These are phyloP conservation scores for Sclerodermus sp. DNA, from an alignment of 2,888 invertebrate genomes.

Conservation along the genomic window DNA sequence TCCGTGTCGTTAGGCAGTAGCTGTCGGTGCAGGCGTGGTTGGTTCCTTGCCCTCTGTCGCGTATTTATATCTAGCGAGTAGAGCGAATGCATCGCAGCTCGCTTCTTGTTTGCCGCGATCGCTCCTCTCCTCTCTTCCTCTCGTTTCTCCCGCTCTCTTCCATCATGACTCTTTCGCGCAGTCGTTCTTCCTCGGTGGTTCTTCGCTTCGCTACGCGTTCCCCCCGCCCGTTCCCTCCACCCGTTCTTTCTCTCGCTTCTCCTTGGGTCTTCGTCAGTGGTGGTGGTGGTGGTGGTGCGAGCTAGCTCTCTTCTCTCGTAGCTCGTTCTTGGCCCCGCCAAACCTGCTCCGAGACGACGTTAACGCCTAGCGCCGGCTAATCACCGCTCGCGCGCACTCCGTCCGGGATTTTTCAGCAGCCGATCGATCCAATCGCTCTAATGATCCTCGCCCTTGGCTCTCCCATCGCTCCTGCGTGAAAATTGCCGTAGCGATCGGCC, in stretches of 20 bases:
- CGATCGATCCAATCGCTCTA: too few relatives aligned
- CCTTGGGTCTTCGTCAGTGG: too few relatives aligned
- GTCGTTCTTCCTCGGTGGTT: constrained; percentile 3
- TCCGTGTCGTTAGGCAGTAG: constrained; percentile 42
- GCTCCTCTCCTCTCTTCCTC: constrained; percentile 10
- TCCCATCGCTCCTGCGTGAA: too few relatives aligned
- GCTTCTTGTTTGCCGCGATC: constrained; percentile 39
- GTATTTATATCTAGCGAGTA: constrained; percentile 50
- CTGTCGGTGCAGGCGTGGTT: constrained; percentile 42
- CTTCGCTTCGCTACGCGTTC: background rate
- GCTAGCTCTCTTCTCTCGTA: too few relatives aligned
- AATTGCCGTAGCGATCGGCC: too few relatives aligned
- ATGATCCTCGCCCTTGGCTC: too few relatives aligned
- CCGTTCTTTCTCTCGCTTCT: too few relatives aligned
- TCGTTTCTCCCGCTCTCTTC: background rate
- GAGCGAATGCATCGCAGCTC: constrained; percentile 41
- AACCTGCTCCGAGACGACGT: constrained; percentile 35
- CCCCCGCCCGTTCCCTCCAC: background rate
- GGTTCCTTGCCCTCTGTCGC: constrained; percentile 53
- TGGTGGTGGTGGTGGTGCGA: too few relatives aligned
- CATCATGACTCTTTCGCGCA: constrained; percentile 8
- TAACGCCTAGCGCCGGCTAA: constrained; percentile 40
- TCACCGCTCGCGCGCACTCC: constrained; percentile 17
- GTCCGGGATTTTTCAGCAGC: too few relatives aligned
- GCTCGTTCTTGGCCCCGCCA: constrained; percentile 21